Base-by-base conservation (phyloP, 2,888 invertebrate species). In the Fabriciana adippe region DNA sequence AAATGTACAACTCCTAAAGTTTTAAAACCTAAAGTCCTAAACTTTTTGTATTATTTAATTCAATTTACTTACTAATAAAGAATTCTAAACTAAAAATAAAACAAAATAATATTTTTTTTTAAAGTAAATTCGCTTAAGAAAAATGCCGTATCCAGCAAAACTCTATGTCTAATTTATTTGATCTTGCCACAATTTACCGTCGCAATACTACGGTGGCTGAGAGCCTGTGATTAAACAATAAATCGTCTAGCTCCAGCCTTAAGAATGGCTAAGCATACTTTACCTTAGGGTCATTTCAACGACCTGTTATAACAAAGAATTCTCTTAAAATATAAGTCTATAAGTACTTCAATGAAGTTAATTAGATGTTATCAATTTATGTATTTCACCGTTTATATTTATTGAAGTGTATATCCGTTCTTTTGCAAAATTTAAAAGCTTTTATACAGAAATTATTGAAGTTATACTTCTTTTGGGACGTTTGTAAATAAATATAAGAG, bases 211-310 rank as follows among this genome's bases (percentile, higher is more conserved):
- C 83, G 82, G 84, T 79, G 85, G 85, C 83, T 84, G 86, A 87
- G 85, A 84, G 85, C 84, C 86, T 84, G 87, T 89, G 88, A 89
- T 89, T 89, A 89, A 89, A 88, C 89, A 83, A 89, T 89, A 89
- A 89, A 89, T 89, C 87, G 81, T 86, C 76, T 71, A 72, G 64
- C 59, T 68, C 70, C 64, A 64, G 74, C 74, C 72, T 75, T 76
- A 74, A 76, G 75, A 75, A 75, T 71, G 72, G 74, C 71, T 71
- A 66, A 79, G 78, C 79, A 70, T 70, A 70, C 70, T 67, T 69
- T 68, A 72, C 68, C 69, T 54, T 51, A 64, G 65, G 67, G 65
- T 64, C 69, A 67, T 68, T 70, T 65, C 72, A 69, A 72, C 71
- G 55, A 68, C 70, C 63, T 70, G 65, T 63, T 60, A 70, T 72